phyloP scores from a whole-genome alignment of 2,113 vertebrate genomes.

The Chamaetylas fuelleborni region DNA sequence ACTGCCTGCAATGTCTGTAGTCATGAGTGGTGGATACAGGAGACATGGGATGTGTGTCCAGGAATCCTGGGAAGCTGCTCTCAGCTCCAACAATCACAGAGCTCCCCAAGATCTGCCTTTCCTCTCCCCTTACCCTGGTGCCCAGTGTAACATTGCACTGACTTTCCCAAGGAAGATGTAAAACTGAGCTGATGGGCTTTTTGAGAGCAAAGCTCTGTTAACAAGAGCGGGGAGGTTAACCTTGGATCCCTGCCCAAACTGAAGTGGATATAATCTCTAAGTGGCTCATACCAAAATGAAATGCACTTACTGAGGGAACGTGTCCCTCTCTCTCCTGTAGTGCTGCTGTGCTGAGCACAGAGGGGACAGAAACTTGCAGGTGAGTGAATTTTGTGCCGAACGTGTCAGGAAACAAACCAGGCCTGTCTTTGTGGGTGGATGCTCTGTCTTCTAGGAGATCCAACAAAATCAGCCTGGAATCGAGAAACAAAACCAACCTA shows the following conservation, averaged over 20 bases:
- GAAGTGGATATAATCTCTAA: conserved; percentile 57
- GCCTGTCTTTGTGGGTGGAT: not conserved
- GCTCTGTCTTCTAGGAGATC: not conserved
- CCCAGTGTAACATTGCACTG: not conserved
- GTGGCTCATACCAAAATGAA: conserved; percentile 45
- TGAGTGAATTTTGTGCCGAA: not conserved
- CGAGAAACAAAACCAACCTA: not conserved
- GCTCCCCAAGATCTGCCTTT: not conserved
- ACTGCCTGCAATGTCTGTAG: not conserved
- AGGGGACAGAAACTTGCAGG: not conserved
- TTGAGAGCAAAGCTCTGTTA: conserved; percentile 20
- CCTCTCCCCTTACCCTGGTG: not conserved
- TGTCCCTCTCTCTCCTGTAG: not conserved
- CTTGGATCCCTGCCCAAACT: conserved; percentile 54
- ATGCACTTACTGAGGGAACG: not conserved
- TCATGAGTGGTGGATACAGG: not conserved
- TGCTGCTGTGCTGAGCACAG: not conserved
- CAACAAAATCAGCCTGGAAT: not conserved
- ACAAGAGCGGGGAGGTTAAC: conserved; percentile 27
- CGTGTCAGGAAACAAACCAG: not conserved
- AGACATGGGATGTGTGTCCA: not conserved
- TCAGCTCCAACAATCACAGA: not conserved
- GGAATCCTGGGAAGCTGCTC: not conserved
- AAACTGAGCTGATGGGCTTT: conserved; percentile 11
- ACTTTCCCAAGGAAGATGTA: conserved; percentile 17